Evolutionary conservation across 2,113 vertebrate genomes (phyloP).

Genomic region (Gnathonemus echidnorhynchus): DNA sequence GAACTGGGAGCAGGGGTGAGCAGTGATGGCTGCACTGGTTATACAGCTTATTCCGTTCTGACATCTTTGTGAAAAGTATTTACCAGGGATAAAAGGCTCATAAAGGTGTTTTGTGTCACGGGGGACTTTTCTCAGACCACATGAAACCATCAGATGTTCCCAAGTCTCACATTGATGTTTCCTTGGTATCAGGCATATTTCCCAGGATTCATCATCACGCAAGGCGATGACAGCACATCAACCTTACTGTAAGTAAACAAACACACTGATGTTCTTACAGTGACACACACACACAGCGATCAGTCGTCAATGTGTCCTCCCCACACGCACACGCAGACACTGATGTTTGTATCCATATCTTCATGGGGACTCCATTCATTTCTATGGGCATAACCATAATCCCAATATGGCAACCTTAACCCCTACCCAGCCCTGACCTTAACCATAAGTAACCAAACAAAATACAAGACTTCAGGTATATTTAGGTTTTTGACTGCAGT

Average conservation of each 20-base stretch:
- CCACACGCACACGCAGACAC: neutral
- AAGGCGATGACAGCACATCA: neutral
- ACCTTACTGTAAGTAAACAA: neutral
- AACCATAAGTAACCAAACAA: neutral
- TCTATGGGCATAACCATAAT: neutral
- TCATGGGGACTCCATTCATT: neutral
- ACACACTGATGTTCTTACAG: neutral
- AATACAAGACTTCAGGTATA: neutral
- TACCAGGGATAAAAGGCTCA: neutral
- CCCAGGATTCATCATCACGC: neutral
- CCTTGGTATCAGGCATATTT: neutral
- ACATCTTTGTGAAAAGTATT: neutral
- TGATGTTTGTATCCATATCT: neutral
- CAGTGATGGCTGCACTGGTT: neutral
- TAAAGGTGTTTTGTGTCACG: neutral
- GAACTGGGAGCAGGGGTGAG: neutral
- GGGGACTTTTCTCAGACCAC: neutral
- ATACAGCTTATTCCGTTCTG: neutral
- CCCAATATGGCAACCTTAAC: neutral
- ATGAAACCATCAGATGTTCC: neutral
- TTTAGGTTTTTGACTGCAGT: neutral
- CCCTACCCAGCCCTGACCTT: neutral
- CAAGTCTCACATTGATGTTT: neutral
- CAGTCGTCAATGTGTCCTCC: neutral
- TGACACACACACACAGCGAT: neutral